These are phyloP conservation scores for Emmelina monodactyla DNA, from an alignment of 2,888 invertebrate genomes.

Conservation along the genomic window DNA sequence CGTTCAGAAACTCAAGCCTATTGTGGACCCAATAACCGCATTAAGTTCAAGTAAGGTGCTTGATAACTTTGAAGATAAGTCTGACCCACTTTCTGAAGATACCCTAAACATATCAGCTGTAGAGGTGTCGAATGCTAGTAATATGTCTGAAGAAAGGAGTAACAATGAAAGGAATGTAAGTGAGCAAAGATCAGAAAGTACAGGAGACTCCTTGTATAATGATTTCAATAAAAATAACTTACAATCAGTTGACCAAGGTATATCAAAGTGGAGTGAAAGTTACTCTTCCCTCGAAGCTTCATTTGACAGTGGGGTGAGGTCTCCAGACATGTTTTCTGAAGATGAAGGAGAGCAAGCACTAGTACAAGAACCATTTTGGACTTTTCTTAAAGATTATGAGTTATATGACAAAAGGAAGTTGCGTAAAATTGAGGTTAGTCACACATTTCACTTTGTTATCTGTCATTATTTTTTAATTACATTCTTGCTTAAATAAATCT, in stretches of 20 bases:
- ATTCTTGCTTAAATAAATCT: not conserved
- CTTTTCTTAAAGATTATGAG: conserved; percentile 45
- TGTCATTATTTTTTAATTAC: not conserved
- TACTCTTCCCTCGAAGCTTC: conserved; percentile 52
- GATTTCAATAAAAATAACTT: conserved; percentile 28
- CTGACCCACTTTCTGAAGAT: conserved; percentile 19
- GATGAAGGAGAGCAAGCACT: conserved; percentile 39
- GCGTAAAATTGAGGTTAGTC: conserved; percentile 43
- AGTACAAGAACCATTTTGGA: conserved; percentile 37
- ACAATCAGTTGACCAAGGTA: conserved; percentile 27
- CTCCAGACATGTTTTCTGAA: conserved; percentile 74
- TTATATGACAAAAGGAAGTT: conserved; percentile 43
- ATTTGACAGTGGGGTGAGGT: conserved; percentile 57
- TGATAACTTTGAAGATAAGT: conserved; percentile 27
- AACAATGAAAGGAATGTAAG: conserved; percentile 21
- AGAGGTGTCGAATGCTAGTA: not conserved
- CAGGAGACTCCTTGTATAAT: conserved; percentile 36
- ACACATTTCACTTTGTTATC: not conserved
- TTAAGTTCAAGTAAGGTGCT: conserved; percentile 31
- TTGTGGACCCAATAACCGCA: conserved; percentile 49
- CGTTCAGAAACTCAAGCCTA: conserved; percentile 52
- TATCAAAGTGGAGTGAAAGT: conserved; percentile 47
- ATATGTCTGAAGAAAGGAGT: conserved; percentile 6
- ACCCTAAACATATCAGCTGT: not conserved
- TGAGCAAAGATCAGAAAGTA: conserved; percentile 36